Conservation (phyloP, 2,888 invertebrate species). For the Danaus chrysippus region DNA sequence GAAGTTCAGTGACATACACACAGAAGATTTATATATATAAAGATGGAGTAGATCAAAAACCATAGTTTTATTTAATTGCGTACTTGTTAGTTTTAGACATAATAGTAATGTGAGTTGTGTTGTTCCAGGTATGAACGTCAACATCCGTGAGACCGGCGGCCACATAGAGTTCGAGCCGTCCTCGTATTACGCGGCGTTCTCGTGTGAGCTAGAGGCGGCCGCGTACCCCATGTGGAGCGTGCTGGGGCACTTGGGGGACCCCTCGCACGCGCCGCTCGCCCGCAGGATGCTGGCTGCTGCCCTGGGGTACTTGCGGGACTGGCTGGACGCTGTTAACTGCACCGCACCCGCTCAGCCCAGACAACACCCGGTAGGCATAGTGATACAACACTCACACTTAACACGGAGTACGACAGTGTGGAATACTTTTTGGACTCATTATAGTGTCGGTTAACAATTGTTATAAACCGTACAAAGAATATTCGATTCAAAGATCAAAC, state of each 20-base stretch:
- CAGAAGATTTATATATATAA: too few relatives aligned
- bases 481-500: too few relatives aligned
- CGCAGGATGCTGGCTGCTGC: conserved; percentile 88
- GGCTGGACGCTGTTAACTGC: conserved; percentile 92
- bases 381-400: background rate
- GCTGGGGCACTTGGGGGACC: conserved; percentile 90
- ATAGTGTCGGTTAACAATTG: too few relatives aligned
- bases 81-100: too few relatives aligned
- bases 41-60: too few relatives aligned
- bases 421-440: too few relatives aligned
- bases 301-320: conserved; percentile 88
- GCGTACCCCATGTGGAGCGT: conserved; percentile 99
- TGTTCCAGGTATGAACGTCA: conserved; percentile 94
- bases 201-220: conserved; percentile 97
- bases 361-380: conserved; percentile 69
- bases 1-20: too few relatives aligned
- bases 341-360: conserved; percentile 67
- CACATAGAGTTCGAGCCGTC: conserved; percentile 98
- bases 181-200: conserved; percentile 98
- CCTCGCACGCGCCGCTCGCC: conserved; percentile 85
- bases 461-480: too few relatives aligned
- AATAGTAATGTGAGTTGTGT: too few relatives aligned
- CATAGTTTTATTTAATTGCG: too few relatives aligned
- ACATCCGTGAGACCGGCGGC: conserved; percentile 91
- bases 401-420: too few relatives aligned